These are phyloP conservation scores for Drosophila nigrodunni DNA, from an alignment of 1,140 invertebrate species.

Conservation along the genomic window DNA sequence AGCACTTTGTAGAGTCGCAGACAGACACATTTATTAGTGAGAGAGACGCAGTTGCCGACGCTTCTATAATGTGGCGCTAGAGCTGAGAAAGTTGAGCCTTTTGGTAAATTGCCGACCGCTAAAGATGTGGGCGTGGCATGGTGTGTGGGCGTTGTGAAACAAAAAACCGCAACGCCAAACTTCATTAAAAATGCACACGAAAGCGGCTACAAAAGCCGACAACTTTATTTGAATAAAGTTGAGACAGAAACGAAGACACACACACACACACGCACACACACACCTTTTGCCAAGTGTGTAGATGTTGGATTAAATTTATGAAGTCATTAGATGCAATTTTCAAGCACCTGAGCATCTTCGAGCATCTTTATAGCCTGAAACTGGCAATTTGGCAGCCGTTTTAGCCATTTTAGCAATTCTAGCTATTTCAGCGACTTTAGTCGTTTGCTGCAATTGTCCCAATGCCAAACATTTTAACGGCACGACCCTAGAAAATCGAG, in stretches of 20 bases:
- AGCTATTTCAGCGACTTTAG: no score
- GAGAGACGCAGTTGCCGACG: slow-evolving; percentile 48
- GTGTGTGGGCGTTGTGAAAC: slow-evolving; percentile 42
- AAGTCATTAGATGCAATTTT: slow-evolving; percentile 71
- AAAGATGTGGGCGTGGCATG: slow-evolving; percentile 60
- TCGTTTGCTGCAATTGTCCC: slow-evolving; percentile 44
- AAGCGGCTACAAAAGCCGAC: slow-evolving; percentile 39
- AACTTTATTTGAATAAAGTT: slow-evolving; percentile 53
- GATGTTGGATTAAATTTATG: slow-evolving; percentile 62
- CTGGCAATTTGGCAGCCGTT: slow-evolving; percentile 48
- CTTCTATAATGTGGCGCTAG: slow-evolving; percentile 17
- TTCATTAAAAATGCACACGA: slow-evolving; percentile 69
- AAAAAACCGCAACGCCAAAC: slow-evolving; percentile 51
- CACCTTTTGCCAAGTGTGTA: slow-evolving; percentile 12
- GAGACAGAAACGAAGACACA: slow-evolving; percentile 1
- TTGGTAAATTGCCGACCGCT: slow-evolving; percentile 64
- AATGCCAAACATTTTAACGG: slow-evolving; percentile 39
- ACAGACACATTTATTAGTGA: slow-evolving; percentile 64
- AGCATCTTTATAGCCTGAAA: background rate
- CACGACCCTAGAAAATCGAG: slow-evolving; percentile 44
- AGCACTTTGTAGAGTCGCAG: slow-evolving; percentile 65
- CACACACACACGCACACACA: background rate
- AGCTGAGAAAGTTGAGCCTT: slow-evolving; percentile 61
- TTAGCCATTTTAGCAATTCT: slow-evolving; percentile 7
- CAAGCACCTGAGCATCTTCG: slow-evolving; percentile 56